Conservation (phyloP, 1,140 invertebrate genomes). For the Drosophila cardini region DNA sequence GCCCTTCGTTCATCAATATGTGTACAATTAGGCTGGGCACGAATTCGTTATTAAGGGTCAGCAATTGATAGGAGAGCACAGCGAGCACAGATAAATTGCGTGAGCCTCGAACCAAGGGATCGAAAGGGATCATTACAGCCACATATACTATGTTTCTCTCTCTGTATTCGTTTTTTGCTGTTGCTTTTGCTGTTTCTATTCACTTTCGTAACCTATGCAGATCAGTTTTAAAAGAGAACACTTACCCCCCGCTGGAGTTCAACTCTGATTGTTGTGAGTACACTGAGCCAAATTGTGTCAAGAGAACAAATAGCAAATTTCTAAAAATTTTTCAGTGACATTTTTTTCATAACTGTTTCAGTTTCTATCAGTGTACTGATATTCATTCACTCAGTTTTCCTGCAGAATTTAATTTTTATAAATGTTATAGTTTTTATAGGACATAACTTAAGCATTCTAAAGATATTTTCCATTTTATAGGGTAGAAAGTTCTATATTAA, state of each 20-base stretch:
- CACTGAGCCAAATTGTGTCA: slow-evolving; percentile 26
- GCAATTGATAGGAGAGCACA: slow-evolving; percentile 42
- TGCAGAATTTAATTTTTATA: too few species aligned
- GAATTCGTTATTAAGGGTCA: slow-evolving; percentile 59
- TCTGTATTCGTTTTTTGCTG: background rate
- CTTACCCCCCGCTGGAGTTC: slow-evolving; percentile 1
- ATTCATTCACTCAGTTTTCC: too few species aligned
- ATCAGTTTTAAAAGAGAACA: slow-evolving; percentile 14
- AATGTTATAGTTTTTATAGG: too few species aligned
- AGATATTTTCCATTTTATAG: too few species aligned
- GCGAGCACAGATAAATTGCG: slow-evolving; percentile 38
- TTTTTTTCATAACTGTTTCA: too few species aligned
- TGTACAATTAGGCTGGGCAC: slow-evolving; percentile 52
- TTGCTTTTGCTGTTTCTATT: background rate
- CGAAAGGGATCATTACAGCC: slow-evolving; percentile 37
- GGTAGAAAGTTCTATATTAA: too few species aligned
- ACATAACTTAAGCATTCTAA: too few species aligned
- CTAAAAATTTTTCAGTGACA: too few species aligned
- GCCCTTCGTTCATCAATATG: slow-evolving; percentile 48
- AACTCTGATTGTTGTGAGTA: slow-evolving; percentile 18
- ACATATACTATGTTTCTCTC: background rate
- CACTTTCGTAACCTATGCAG: slow-evolving; percentile 42
- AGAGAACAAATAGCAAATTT: background rate
- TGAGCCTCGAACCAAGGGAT: slow-evolving; percentile 29
- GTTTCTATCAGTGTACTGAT: too few species aligned